Conservation (phyloP, 2,113 vertebrate species). For the Thomomys bottae region DNA sequence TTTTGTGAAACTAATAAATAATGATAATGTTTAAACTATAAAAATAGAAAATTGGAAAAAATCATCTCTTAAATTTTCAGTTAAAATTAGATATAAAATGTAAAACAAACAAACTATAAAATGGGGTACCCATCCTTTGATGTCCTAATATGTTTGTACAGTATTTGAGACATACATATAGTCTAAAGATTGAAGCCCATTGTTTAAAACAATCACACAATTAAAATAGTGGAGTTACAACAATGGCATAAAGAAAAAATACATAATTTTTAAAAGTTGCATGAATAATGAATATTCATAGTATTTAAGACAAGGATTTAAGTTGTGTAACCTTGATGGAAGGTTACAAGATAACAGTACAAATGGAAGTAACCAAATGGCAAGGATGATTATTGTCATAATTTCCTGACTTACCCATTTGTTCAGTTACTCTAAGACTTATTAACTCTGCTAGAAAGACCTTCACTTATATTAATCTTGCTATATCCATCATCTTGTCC, state of each 20-base stretch:
- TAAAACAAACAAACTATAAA: too few species aligned
- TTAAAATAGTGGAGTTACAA: neutral
- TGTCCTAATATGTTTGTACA: neutral
- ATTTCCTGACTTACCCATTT: neutral
- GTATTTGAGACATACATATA: too few species aligned
- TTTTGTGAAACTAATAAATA: too few species aligned
- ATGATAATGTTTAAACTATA: too few species aligned
- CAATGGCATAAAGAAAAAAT: neutral
- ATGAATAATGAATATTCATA: too few species aligned
- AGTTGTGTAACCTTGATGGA: neutral
- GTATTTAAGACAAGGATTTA: neutral
- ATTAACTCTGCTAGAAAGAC: neutral
- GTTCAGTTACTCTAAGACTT: neutral
- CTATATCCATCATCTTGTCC: neutral
- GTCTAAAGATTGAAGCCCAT: too few species aligned
- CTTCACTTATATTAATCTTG: neutral
- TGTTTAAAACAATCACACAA: too few species aligned
- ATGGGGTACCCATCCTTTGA: too few species aligned
- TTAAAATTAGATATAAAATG: too few species aligned
- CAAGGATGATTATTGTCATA: neutral
- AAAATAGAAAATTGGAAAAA: too few species aligned
- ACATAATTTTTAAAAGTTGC: neutral
- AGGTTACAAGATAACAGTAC: neutral
- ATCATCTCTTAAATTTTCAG: too few species aligned
- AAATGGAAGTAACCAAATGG: neutral